Base-by-base conservation (phyloP, 35 echinoderm and acorn worm genomes). In the Lytechinus pictus region DNA sequence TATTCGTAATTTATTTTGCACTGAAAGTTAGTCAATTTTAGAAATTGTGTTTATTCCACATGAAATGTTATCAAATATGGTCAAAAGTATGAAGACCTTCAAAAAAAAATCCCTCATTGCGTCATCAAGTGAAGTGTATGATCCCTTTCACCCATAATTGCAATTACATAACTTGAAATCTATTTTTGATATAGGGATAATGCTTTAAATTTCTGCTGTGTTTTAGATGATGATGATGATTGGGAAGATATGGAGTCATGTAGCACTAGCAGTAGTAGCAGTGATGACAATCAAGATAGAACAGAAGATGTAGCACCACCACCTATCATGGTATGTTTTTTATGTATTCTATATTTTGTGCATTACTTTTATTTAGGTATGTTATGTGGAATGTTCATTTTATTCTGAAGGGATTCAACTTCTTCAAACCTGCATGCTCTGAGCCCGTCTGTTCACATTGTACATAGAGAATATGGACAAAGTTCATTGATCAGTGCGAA, bases 211-310 rank as follows among this genome's bases (percentile, higher is more conserved):
- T 1, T 44, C 33, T 44, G 33, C 33, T 44, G 0, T 44, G 33
- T 44, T 6, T 11, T 71, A 97, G 95, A 97, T 96, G 97, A 96
- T 72, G 79, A 94, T 89, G 95, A 94, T 94, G 96, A 96, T n/a
- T 95, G 95, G 96, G 96, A 95, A 51, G 96, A 97, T 53, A 94
- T 97, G 89, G 98, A 97, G 44, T 96, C 95, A 21, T 97, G 96
- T 90, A 90, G 88, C 16, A 90, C 29, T 3, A 90, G 88, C 71
- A 96, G 97, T 94, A 98, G 97, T 60, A 97, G 98, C 88, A 99
- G 98, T 96, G 97, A 98, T 86, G 97, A 97, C 54, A 87, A 92
- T 13, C 86, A 94, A 29, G 98, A 99, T 52, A 96, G 96, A 10
- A 21, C 61, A 21, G 61, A 92, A 8, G 57, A 87, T 61, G 57